These are phyloP conservation scores for Pilophorus perplexus DNA, from an alignment of 2,888 invertebrate genomes.

Conservation along the genomic window DNA sequence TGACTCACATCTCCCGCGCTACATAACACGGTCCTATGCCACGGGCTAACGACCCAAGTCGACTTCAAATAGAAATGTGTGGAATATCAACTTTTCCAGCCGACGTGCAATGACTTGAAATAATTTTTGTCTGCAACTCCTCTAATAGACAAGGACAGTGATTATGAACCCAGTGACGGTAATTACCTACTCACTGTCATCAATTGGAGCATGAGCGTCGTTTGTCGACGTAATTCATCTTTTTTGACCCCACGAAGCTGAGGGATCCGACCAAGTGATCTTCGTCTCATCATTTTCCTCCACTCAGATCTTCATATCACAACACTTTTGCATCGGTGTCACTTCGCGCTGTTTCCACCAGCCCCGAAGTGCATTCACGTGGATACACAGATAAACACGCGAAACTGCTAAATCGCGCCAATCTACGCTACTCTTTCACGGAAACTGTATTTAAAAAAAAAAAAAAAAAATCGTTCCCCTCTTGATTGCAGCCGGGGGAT, in stretches of 20 bases:
- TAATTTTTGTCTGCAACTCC: too few relatives aligned
- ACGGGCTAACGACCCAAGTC: too few relatives aligned
- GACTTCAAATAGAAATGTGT: too few relatives aligned
- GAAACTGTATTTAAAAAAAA: neutral
- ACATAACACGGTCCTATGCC: too few relatives aligned
- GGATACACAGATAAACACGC: too few relatives aligned
- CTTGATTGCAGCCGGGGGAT: slow-evolving; percentile 6
- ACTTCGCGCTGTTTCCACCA: neutral
- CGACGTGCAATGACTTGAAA: too few relatives aligned
- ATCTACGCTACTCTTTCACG: neutral
- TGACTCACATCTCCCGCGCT: too few relatives aligned
- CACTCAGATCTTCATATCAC: neutral
- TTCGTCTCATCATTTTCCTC: slow-evolving; percentile 10
- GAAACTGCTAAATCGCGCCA: neutral
- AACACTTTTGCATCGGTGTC: neutral
- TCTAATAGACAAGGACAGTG: neutral
- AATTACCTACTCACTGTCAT: slow-evolving; percentile 72
- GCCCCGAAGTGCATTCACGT: neutral
- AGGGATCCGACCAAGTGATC: slow-evolving; percentile 40
- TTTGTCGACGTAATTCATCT: slow-evolving; percentile 69
- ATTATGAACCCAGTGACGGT: neutral
- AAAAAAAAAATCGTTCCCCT: neutral
- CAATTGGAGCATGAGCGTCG: slow-evolving; percentile 69
- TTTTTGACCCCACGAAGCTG: slow-evolving; percentile 73
- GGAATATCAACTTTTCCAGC: too few relatives aligned